Conservation (phyloP, 2,113 vertebrate genomes). For the Ammodytes dubius region DNA sequence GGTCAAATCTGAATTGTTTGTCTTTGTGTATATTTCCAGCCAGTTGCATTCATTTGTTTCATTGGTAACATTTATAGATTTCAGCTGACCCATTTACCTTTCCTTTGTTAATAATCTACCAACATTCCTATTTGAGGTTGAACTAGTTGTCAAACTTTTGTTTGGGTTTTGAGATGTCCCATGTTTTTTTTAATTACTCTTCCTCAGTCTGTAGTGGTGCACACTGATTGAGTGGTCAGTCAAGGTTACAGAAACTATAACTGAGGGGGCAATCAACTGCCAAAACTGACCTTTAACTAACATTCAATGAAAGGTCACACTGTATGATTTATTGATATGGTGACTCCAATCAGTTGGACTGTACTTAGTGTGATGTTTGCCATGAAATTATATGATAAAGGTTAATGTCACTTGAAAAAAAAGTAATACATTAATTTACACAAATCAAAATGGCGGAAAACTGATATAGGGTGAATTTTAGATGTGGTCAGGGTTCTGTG, state of each 20-base stretch:
- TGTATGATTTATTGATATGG: constrained; percentile 5
- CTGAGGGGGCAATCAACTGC: not conserved
- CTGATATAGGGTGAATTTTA: not conserved
- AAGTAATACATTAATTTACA: not conserved
- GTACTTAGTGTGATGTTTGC: not conserved
- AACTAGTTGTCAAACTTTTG: not conserved
- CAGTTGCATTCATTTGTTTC: not conserved
- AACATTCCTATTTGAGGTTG: not conserved
- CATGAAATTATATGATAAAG: not conserved
- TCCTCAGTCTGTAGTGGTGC: not conserved
- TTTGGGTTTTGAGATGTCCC: not conserved
- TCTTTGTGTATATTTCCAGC: not conserved
- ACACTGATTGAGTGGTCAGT: not conserved
- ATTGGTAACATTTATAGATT: not conserved
- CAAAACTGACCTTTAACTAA: not conserved
- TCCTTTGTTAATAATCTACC: constrained; percentile 38
- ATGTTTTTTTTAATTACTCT: not conserved
- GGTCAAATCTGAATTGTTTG: not conserved
- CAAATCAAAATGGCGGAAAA: not conserved
- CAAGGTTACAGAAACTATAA: constrained; percentile 3
- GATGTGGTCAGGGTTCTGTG: not conserved
- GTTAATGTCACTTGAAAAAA: not conserved
- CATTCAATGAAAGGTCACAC: constrained; percentile 7
- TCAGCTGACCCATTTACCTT: not conserved
- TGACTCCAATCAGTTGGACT: not conserved